Percentiles rank a stretch among this genome's conserved stretches.
Conservation (phyloP, 2,113 vertebrate genomes). For the Rhea pennata region DNA sequence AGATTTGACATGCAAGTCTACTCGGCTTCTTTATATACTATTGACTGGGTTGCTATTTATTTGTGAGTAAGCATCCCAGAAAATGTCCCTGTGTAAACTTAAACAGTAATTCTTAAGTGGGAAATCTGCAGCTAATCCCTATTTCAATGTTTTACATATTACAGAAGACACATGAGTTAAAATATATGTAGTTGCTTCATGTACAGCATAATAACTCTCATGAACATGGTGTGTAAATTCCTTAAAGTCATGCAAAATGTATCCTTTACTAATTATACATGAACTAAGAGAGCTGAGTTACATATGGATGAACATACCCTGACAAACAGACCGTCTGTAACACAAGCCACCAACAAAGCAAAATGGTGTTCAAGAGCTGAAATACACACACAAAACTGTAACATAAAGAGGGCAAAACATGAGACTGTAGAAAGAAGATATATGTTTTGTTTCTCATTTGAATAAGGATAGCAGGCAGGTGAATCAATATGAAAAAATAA, state of each 20-base stretch:
- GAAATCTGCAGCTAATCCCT: not conserved
- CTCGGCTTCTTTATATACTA: not conserved
- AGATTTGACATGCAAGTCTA: not conserved
- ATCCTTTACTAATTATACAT: not conserved
- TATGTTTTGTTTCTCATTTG: not conserved
- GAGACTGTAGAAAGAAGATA: not conserved
- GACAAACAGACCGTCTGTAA: not conserved
- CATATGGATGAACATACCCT: not conserved
- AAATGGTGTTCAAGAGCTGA: not conserved
- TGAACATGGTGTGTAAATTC: fast-evolving
- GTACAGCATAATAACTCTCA: not conserved
- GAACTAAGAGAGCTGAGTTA: not conserved
- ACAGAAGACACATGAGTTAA: not conserved
- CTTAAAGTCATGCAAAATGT: too few relatives aligned
- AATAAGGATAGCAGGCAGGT: not conserved
- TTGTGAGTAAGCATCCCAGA: not conserved
- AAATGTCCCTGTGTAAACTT: not conserved
- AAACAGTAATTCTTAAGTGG: not conserved
- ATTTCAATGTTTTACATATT: fast-evolving
- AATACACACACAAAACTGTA: not conserved
- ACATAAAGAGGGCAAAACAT: not conserved
- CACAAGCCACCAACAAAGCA: not conserved
- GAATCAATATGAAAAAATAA: not conserved
- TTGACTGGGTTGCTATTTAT: not conserved
- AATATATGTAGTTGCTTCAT: too few relatives aligned